Conservation (phyloP, 30 jellyfish, hydroid and myxozoan species). For the Hydra vulgaris region DNA sequence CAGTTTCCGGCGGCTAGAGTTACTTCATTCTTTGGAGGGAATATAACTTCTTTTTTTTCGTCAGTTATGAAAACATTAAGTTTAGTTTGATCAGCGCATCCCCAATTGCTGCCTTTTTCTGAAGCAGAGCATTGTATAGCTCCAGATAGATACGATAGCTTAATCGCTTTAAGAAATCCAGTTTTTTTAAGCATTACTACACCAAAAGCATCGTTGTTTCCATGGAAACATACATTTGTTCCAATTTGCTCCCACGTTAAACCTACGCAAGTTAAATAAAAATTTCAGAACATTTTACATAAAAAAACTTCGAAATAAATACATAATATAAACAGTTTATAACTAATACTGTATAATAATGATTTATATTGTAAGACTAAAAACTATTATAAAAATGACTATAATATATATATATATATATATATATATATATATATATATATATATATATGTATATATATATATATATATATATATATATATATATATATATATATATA, state of each 20-base stretch:
- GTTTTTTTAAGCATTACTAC: background rate
- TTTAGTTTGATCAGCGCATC: background rate
- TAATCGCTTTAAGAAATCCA: background rate
- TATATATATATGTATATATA: too few species aligned
- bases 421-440: too few species aligned
- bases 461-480: too few species aligned
- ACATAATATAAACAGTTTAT: too few species aligned
- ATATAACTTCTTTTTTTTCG: slow-evolving; percentile 1
- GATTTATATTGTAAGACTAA: too few species aligned
- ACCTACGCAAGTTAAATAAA: background rate
- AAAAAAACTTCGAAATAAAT: too few species aligned
- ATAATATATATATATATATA: too few species aligned
- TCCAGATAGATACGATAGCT: background rate
- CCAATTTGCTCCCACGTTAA: slow-evolving; percentile 2
- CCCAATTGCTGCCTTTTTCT: slow-evolving; percentile 4
- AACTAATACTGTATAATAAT: too few species aligned
- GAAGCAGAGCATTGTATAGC: slow-evolving; percentile 11
- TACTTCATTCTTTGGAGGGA: background rate
- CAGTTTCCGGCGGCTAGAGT: background rate
- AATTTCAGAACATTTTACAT: too few species aligned
- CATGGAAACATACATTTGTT: slow-evolving; percentile 3
- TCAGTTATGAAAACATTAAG: slow-evolving; percentile 6
- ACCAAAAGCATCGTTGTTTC: slow-evolving; percentile 6
- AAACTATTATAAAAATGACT: too few species aligned
- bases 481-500: too few species aligned